Conservation (phyloP, 2,797 vertebrate genomes). For the Cyprinella venusta region DNA sequence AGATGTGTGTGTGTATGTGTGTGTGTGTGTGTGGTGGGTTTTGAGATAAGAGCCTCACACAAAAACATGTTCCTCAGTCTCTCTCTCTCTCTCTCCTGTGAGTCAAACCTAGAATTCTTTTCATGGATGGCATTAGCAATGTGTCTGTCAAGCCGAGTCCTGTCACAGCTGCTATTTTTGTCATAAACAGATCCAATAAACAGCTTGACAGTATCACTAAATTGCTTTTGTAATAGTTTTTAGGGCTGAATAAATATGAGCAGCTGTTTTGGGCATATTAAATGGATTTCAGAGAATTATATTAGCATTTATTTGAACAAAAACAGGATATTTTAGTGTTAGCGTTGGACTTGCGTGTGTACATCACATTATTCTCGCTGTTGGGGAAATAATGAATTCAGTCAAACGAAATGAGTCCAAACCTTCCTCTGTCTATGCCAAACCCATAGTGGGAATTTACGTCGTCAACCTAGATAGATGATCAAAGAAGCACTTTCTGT, state of each 20-base stretch:
- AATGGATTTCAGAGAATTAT: conserved; percentile 13
- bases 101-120: conserved; percentile 52
- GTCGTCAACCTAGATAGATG: conserved; percentile 31
- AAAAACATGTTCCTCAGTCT: conserved; percentile 47
- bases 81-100: conserved; percentile 50
- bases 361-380: not conserved
- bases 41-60: conserved; percentile 62
- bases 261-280: conserved; percentile 13
- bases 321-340: conserved; percentile 17
- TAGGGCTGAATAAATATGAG: conserved; percentile 15
- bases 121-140: conserved; percentile 59
- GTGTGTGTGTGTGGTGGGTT: conserved; percentile 21
- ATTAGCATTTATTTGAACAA: conserved; percentile 16
- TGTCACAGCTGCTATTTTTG: conserved; percentile 32
- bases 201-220: conserved; percentile 25
- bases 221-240: conserved; percentile 19
- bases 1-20: conserved; percentile 42
- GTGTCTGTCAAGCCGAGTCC: conserved; percentile 19
- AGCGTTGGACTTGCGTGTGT: not conserved
- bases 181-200: conserved; percentile 40
- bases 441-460: conserved; percentile 14
- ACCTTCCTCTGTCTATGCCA: conserved; percentile 1
- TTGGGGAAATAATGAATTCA: conserved; percentile 11
- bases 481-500: conserved; percentile 66
- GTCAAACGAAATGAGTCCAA: conserved; percentile 17